These are phyloP conservation scores for Engystomops pustulosus DNA, from an alignment of 2,113 vertebrate genomes.

Conservation along the genomic window DNA sequence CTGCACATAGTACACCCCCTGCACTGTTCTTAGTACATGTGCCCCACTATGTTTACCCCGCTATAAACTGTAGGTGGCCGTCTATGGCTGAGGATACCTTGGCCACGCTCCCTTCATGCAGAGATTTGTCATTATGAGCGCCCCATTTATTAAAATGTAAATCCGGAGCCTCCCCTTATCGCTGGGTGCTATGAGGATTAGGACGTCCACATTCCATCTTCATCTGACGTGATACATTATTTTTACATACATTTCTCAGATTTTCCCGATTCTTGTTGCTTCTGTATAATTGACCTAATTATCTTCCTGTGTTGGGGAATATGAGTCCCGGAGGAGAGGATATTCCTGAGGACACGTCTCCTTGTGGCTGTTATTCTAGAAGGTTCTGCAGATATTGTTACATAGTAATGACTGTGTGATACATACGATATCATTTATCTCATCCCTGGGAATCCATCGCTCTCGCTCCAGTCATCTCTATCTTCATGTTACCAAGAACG, in stretches of 20 bases:
- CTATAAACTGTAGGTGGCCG: no score
- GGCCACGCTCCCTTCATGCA: no score
- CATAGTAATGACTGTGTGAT: constrained; percentile 35
- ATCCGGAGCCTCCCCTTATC: not conserved
- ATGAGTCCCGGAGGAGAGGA: not conserved
- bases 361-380: not conserved
- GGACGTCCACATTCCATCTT: not conserved
- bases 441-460: not conserved
- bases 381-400: constrained; percentile 16
- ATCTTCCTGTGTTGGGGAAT: not conserved
- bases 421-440: not conserved
- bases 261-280: not conserved
- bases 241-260: constrained; percentile 9
- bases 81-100: no score
- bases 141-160: not conserved
- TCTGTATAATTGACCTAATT: constrained; percentile 12
- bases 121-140: no score
- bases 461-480: constrained; percentile 48
- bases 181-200: not conserved
- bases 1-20: no score
- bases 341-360: not conserved
- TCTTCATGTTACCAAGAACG: constrained; percentile 45
- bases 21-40: no score
- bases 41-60: no score
- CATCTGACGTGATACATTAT: not conserved